Base-by-base conservation (phyloP, 2,797 vertebrate species). In the Champsocephalus esox region DNA sequence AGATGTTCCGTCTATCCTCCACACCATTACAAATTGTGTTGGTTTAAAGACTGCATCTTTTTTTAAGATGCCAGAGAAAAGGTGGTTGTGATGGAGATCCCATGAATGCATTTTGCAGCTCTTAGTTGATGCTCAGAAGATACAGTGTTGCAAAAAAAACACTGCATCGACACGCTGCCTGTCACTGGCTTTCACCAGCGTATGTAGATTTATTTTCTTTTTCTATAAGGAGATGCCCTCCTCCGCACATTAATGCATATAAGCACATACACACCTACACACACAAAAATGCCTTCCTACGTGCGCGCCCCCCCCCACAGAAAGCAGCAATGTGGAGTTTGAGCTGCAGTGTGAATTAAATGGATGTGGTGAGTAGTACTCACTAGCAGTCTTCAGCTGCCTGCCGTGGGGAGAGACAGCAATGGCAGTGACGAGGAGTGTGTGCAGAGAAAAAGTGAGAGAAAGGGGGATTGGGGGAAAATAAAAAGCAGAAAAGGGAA, bases 201-300 rank as follows among this genome's bases (percentile, higher is more conserved):
- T 51, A 14, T 79, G 73, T 75, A 49, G 58, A 67, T 70, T 68
- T 70, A 66, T 3, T 74, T 48, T 48, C 9, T 66, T 61, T 70
- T 58, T 57, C 56, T 76, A 84, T 59, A 73, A 82, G 79, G 65
- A 86, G 71, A 84, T 89, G 82, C 88, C 80, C 77, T 85, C 88
- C 86, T 87, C 82, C 81, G 63, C 75, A 74, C 54, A 63, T 64
- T 75, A 75, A 80, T 83, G 79, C 84, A 82, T 67, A 59, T 70
- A 79, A 85, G 79, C 38, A 12, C 48, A 72, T 73, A 68, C 52
- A 73, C 68, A 34, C 84, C 50, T 83, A 72, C 81, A 64, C 48
- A 59, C 71, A 64, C 21, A 32, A 52, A 77, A 65, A 60, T 73
- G 45, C 19, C 76, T 73, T 78, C 76, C 87, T 77, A 85, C 73